Evolutionary conservation across 2,113 vertebrate genomes (phyloP).

Genomic region (Donacobius atricapilla): DNA sequence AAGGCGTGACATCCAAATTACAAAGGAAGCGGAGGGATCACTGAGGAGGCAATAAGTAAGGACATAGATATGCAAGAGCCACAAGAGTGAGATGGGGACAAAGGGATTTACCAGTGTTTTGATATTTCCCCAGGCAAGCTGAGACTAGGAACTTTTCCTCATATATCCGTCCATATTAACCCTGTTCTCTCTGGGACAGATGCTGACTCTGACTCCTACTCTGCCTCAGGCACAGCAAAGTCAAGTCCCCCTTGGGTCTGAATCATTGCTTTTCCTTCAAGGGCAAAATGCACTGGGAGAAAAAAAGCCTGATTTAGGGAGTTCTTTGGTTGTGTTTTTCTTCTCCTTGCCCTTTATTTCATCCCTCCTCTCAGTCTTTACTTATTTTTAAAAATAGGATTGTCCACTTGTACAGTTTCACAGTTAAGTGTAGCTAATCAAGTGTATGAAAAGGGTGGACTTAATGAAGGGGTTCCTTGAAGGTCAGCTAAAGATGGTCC

Average conservation of each 20-base stretch:
- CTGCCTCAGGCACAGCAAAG: background rate
- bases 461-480: background rate
- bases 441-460: background rate
- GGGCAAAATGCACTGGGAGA: background rate
- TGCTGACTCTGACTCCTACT: background rate
- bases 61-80: background rate
- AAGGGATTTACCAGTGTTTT: background rate
- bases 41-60: background rate
- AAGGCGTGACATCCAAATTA: background rate
- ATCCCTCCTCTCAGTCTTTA: background rate
- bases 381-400: background rate
- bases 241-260: background rate
- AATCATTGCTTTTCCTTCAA: background rate
- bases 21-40: background rate
- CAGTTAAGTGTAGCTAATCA: background rate
- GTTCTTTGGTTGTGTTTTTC: background rate
- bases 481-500: background rate
- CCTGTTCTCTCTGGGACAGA: background rate
- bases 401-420: background rate
- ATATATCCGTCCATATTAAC: background rate
- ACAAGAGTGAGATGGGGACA: background rate
- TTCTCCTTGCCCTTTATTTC: background rate
- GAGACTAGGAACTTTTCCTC: background rate
- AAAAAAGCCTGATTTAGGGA: background rate
- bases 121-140: background rate